Conservation (phyloP, 2,113 vertebrate genomes). For the Sclerurus mexicanus region DNA sequence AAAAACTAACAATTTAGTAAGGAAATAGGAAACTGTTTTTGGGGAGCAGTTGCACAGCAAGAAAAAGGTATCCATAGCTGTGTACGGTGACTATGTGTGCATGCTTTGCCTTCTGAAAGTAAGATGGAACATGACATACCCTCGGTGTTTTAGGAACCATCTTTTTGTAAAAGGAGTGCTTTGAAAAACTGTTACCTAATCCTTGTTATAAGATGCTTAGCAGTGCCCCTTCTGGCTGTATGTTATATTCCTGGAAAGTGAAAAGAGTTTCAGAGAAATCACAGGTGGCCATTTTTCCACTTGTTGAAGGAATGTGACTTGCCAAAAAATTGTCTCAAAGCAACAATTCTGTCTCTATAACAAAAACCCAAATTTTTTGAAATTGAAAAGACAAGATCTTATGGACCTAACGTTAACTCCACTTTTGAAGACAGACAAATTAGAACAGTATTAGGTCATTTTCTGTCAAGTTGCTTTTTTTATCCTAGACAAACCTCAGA, state of each 20-base stretch:
- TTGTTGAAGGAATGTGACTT: not conserved
- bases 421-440: not conserved
- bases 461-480: not conserved
- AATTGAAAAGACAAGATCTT: not conserved
- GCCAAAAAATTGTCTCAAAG: not conserved
- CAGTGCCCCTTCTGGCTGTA: not conserved
- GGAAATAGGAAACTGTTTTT: not conserved
- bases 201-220: not conserved
- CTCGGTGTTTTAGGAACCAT: not conserved
- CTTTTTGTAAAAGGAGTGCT: not conserved
- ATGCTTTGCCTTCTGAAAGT: not conserved
- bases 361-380: too few species aligned
- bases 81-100: fast-evolving
- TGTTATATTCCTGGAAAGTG: not conserved
- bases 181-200: not conserved
- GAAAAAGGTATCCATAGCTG: not conserved
- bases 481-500: not conserved
- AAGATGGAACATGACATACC: not conserved
- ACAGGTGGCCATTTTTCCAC: not conserved
- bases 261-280: not conserved
- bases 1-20: not conserved
- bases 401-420: too few species aligned
- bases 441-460: not conserved
- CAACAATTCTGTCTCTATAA: not conserved
- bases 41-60: not conserved